phyloP scores from a whole-genome alignment of 1,140 invertebrate species.

The Apis mellifera region DNA sequence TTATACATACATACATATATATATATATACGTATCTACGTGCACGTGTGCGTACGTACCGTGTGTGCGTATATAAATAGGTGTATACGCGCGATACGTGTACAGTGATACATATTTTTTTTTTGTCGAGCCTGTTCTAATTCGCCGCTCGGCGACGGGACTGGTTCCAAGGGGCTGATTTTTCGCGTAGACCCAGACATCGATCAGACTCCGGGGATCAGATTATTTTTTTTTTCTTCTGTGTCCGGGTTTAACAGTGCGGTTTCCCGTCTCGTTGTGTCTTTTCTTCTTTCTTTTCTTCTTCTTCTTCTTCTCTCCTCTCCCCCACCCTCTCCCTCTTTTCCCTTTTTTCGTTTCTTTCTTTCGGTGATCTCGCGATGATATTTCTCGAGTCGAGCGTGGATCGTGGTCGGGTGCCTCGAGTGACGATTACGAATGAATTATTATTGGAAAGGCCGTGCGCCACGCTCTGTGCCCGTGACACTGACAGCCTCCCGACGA shows the following conservation, averaged over 20 bases:
- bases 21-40: not conserved
- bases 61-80: not conserved
- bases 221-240: not conserved
- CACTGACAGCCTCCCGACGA: not conserved
- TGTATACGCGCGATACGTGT: not conserved
- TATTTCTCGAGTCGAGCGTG: not conserved
- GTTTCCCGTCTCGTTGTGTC: not conserved
- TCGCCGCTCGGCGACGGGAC: slow-evolving; percentile 32
- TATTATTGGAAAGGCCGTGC: slow-evolving; percentile 1
- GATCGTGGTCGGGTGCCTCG: not conserved
- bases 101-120: slow-evolving; percentile 2
- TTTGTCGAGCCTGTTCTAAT: slow-evolving; percentile 8
- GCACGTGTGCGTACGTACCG: not conserved
- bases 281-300: not conserved
- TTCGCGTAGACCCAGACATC: slow-evolving; percentile 7
- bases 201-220: not conserved
- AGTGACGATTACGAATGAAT: slow-evolving; percentile 20
- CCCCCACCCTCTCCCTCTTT: slow-evolving; percentile 1
- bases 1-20: not conserved
- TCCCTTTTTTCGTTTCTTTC: not conserved
- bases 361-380: not conserved
- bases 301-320: not conserved
- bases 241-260: slow-evolving; percentile 15
- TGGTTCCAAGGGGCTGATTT: not conserved
- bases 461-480: not conserved